Conservation (phyloP, 2,113 vertebrate species). For the Cyprinodon brontotheroides region DNA sequence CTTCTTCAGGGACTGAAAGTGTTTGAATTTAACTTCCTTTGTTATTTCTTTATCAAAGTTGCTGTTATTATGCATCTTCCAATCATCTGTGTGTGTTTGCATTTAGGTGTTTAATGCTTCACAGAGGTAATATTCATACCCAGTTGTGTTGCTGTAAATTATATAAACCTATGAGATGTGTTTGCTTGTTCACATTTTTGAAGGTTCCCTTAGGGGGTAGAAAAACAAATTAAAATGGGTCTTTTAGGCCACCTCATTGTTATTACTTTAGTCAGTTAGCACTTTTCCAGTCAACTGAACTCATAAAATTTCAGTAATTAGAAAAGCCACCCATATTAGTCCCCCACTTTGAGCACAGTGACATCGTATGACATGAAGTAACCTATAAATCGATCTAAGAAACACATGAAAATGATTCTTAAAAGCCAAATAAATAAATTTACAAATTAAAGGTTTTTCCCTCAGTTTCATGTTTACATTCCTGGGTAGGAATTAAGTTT, state of each 20-base stretch:
- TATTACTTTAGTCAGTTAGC: constrained; percentile 13
- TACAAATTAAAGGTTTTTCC: background rate
- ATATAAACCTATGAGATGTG: background rate
- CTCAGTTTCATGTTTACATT: constrained; percentile 7
- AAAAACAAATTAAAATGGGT: background rate
- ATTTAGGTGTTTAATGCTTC: background rate
- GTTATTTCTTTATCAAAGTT: background rate
- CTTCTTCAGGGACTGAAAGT: too few relatives aligned
- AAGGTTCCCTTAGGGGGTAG: background rate
- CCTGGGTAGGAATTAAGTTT: constrained; percentile 7
- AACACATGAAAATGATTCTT: background rate
- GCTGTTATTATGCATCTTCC: background rate
- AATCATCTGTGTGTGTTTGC: background rate
- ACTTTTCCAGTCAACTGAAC: constrained; percentile 1
- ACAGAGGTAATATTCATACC: background rate
- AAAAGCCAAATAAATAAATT: background rate
- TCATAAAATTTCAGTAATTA: constrained; percentile 9
- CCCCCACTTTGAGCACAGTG: constrained; percentile 2
- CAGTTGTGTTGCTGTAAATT: background rate
- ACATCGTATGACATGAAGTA: background rate
- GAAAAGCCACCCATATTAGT: constrained; percentile 13
- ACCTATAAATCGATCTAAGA: background rate
- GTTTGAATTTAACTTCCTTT: background rate
- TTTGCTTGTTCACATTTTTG: background rate
- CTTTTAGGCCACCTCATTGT: background rate